Evolutionary conservation across 2,113 vertebrate species (phyloP), one percentile per base, ranked within the genome.

Genomic region (Dromas ardeola): DNA sequence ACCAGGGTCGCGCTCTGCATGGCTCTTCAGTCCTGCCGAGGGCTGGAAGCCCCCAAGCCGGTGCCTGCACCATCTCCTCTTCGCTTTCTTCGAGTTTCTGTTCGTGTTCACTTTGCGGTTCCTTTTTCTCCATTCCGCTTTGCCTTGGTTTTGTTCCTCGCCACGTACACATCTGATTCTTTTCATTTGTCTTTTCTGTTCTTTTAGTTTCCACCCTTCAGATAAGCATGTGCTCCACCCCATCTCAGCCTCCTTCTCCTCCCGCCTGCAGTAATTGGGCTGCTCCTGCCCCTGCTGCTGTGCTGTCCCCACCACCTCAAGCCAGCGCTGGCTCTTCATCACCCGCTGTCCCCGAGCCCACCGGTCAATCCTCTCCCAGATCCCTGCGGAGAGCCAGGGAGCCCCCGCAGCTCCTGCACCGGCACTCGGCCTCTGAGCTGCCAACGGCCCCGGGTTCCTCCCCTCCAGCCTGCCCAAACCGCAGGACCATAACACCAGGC

Each of bases 371-470:
- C 78, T 92, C 87, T 69, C 88, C 92, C 82, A 85, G 21, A 49
- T 81, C 82, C 67, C 72, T 15, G 10, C 4, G 9, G 50, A 97
- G 95, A 91, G 50, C 61, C 76, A 90, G 73, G 56, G 97, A 98
- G 36, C 30, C 94, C 67, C 91, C 81, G 3, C 98, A 98, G 55
- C 93, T 98, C 97, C 95, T 98, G 97, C 97, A 98, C 97, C 91
- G 93, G 87, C 98, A 98, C 89, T 98, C 98, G 2, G 98, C 98
- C 94, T 98, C 98, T 2, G 99, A 99, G 98, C 98, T 99, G 91
- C 98, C 98, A 53, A 97, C 95, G 49, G 98, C 98, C 62, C 96
- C 98, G 3, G 96, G 97, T 94, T 99, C 98, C 15, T 98, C 98
- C 96, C 98, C 98, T 97, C 98, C 99, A 8, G 97, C 98, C 94